Percentiles rank a stretch among this genome's conserved stretches.
Conservation (phyloP, 2,113 vertebrate species). For the Maccullochella peelii region DNA sequence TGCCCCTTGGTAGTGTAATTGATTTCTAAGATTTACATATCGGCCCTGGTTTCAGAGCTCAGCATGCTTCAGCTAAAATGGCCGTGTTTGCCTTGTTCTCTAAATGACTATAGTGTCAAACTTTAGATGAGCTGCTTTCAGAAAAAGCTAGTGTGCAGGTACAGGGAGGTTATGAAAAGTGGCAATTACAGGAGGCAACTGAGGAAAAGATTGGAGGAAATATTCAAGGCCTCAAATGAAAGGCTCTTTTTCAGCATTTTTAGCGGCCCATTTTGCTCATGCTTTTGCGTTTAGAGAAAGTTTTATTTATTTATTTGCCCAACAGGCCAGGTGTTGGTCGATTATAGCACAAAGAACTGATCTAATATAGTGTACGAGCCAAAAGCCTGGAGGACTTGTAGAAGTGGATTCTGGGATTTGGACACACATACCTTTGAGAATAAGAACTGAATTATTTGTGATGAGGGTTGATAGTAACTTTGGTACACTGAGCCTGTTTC, state of each 20-base stretch:
- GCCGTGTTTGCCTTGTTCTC: constrained; percentile 20
- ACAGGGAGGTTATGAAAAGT: constrained; percentile 15
- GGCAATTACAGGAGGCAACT: background rate
- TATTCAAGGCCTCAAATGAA: constrained; percentile 21
- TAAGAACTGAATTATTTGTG: constrained; percentile 13
- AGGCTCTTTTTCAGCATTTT: background rate
- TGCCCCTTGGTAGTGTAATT: constrained; percentile 42
- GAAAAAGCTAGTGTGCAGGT: constrained; percentile 7
- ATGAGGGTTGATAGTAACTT: constrained; percentile 10
- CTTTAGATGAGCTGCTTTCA: background rate
- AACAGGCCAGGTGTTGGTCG: constrained; percentile 30
- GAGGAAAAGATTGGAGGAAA: constrained; percentile 5
- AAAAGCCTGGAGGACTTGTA: constrained; percentile 15
- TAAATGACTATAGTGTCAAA: constrained; percentile 22
- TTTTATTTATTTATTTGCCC: background rate
- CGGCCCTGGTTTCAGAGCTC: constrained; percentile 19
- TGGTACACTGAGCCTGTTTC: constrained; percentile 2
- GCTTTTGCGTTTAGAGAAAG: background rate
- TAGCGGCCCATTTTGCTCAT: constrained; percentile 1
- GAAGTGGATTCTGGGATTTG: constrained; percentile 18
- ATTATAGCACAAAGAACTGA: constrained; percentile 22
- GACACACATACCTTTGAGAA: constrained; percentile 2
- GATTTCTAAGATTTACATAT: constrained; percentile 62
- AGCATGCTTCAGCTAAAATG: constrained; percentile 2
- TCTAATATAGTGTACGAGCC: background rate